phyloP scores from a whole-genome alignment of 2,113 vertebrate species.

The Burhinus bistriatus region DNA sequence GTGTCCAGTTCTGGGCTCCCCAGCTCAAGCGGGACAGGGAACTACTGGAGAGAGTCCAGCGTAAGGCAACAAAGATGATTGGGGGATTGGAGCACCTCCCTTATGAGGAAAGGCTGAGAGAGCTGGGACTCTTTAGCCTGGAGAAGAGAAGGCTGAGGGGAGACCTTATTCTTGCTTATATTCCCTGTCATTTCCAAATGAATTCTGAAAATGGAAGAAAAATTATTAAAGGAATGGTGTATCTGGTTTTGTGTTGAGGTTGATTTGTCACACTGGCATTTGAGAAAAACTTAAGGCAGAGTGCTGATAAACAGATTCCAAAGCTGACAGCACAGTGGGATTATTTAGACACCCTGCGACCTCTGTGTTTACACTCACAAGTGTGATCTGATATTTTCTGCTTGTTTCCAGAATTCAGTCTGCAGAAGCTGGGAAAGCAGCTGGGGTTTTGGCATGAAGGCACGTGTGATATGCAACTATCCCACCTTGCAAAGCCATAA shows the following conservation, averaged over 20 bases:
- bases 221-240: background rate
- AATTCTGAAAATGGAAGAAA: background rate
- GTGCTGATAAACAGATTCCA: slow-evolving; percentile 23
- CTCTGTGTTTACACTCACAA: background rate
- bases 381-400: background rate
- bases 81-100: no score
- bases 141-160: no score
- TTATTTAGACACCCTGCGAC: background rate
- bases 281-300: background rate
- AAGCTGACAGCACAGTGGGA: background rate
- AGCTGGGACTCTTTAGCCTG: no score
- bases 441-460: background rate
- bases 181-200: rapidly evolving
- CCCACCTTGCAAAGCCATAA: background rate
- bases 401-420: background rate
- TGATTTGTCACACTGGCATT: background rate
- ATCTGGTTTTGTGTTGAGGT: background rate
- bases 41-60: no score
- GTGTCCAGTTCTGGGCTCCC: no score
- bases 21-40: no score
- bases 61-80: no score
- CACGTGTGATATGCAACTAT: rapidly evolving
- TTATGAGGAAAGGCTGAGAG: no score
- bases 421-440: background rate
- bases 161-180: no score